Evolutionary conservation across 2,888 invertebrate species (phyloP), one percentile per base, ranked within the genome.

Genomic region (Onthophagus sagittarius): DNA sequence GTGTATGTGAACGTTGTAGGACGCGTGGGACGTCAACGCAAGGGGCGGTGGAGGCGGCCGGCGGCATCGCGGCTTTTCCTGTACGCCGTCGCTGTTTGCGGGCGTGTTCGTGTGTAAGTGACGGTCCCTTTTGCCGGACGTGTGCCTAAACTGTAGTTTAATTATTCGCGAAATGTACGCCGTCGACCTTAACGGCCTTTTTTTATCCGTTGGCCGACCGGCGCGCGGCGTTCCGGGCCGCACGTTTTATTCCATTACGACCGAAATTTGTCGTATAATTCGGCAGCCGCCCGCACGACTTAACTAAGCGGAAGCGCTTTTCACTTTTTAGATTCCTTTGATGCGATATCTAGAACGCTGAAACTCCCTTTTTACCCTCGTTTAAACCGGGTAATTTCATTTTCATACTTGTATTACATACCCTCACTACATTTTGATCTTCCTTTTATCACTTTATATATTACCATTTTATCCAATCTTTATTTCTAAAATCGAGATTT

Each of bases 101-200:
- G n/a, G 23, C 23, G 67, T 67, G 67, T 23, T 23, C 23, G 67
- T 67, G 31, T 64, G 64, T 23, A 67, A 67, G 67, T 67, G 67
- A 67, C 67, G 67, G 67, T 67, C 13, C 67, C 67, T 67, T 23
- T 67, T 67, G 67, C 67, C 23, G 31, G 67, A 23, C 23, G 67
- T 67, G 13, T 72, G 65, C 64, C 65, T 72, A 72, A 72, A 72
- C 72, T 64, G 72, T 72, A 72, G 72, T 72, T 72, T 72, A 72
- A 72, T 72, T 72, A 72, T 39, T 39, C 33, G 64, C 65, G 33
- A 31, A 64, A 39, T 67, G 39, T 72, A 62, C 53, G 31, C 31
- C 53, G 39, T 15, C 71, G 39, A 13, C 13, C 9, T 67, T 53
- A 53, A 62, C 67, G 14, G 62, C 33, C 67, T 72, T 72, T 72